A percentile compares a stretch with the other conserved stretches of the same genome.
Conservation (phyloP, 2,888 invertebrate genomes). For the Aplocera efformata region DNA sequence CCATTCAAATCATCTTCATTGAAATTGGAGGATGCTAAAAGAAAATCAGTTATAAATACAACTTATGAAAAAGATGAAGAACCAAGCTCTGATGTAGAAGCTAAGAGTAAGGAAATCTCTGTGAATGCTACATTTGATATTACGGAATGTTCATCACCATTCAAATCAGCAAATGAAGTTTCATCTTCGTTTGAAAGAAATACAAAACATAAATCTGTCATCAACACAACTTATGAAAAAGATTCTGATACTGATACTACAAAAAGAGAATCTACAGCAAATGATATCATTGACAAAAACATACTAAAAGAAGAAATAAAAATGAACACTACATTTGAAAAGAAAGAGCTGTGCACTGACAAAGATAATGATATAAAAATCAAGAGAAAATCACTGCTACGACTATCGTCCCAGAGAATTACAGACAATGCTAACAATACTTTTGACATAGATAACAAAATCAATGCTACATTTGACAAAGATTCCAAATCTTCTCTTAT, state of each 20-base stretch:
- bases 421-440: slow-evolving; percentile 11
- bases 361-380: slow-evolving; percentile 1
- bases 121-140: slow-evolving; percentile 22
- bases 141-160: slow-evolving; percentile 4
- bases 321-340: slow-evolving; percentile 16
- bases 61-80: slow-evolving; percentile 19
- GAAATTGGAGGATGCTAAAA: background rate
- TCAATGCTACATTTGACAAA: slow-evolving; percentile 52
- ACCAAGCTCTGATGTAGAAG: slow-evolving; percentile 3
- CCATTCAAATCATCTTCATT: background rate
- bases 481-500: slow-evolving; percentile 48
- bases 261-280: slow-evolving; percentile 1
- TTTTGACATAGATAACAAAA: slow-evolving; percentile 22
- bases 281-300: slow-evolving; percentile 7
- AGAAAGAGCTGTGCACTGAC: slow-evolving; percentile 15
- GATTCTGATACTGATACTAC: slow-evolving; percentile 3
- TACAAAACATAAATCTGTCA: slow-evolving; percentile 12
- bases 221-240: slow-evolving; percentile 28
- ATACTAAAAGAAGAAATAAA: background rate
- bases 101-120: slow-evolving; percentile 2
- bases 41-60: slow-evolving; percentile 5
- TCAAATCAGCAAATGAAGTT: slow-evolving; percentile 5
- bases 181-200: slow-evolving; percentile 2
- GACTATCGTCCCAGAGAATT: slow-evolving; percentile 4
- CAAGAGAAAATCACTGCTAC: slow-evolving; percentile 6